Percentiles rank a stretch among this genome's conserved stretches.
Evolutionary conservation across 2,888 invertebrate species (phyloP).

Genomic region (Agriopis leucophaearia): DNA sequence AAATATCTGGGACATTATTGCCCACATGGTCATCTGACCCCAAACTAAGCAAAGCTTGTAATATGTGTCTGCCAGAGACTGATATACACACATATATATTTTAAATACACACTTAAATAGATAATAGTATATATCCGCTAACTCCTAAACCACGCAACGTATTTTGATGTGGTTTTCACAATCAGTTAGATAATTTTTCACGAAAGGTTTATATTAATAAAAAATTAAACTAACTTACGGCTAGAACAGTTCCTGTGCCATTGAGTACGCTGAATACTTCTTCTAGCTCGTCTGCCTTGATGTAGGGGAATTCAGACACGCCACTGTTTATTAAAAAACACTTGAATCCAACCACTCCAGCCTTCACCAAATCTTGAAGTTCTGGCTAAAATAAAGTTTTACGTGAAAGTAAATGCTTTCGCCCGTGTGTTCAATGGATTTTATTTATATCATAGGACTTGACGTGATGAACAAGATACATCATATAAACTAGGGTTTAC

Average conservation of each 20-base stretch:
- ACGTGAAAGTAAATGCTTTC: not conserved
- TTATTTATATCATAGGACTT: not conserved
- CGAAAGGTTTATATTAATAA: no score
- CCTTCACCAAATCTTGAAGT: constrained; percentile 36
- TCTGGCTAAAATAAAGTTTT: constrained; percentile 34
- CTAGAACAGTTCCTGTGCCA: constrained; percentile 86
- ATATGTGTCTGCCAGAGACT: no score
- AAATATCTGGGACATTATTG: no score
- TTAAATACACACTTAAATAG: no score
- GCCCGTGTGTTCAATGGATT: not conserved
- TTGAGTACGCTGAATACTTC: constrained; percentile 84
- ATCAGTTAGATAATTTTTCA: no score
- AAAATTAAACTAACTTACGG: constrained; percentile 77
- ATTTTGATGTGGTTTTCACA: no score
- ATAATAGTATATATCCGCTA: no score
- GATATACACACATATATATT: no score
- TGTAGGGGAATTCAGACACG: constrained; percentile 88
- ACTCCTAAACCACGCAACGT: no score
- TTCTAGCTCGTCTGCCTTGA: constrained; percentile 84
- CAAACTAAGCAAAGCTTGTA: no score
- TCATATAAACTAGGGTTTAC: no score
- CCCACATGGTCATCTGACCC: no score
- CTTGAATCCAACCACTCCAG: constrained; percentile 89
- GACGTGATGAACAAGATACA: not conserved
- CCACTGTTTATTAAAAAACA: constrained; percentile 89